Evolutionary conservation across 2,797 vertebrate genomes (phyloP), one percentile per base, ranked within the genome.

Genomic region (Pogonophryne albipinna): DNA sequence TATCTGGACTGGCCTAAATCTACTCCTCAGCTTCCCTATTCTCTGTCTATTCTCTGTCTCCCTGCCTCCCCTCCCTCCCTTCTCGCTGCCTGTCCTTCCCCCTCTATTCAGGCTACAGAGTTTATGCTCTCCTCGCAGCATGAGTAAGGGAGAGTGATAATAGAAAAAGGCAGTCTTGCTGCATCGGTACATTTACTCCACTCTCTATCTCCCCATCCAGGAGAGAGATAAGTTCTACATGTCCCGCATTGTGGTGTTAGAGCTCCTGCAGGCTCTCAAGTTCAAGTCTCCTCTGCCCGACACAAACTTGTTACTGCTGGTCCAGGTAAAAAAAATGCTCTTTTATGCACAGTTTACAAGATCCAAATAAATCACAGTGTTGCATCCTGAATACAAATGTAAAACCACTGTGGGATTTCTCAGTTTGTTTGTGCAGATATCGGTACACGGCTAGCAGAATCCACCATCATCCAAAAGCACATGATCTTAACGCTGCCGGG

Each of bases 141-240:
- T 91, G 92, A 92, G 88, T 84, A 91, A 92, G 87, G 84, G 60
- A 78, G 87, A 87, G 89, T 83, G 89, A 90, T 92, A 92, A 92
- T 92, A 90, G 90, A 91, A 90, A 91, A 90, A 83, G 82, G 89
- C 87, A 91, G 89, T 88, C 90, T 88, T 91, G 90, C 90, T 90
- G 90, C 91, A 90, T 87, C 89, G 89, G 90, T 92, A 91, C 85
- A 92, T 92, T 92, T 88, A 91, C 90, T 89, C 80, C 76, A 68
- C 76, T 91, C 83, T 93, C 66, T 85, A 75, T 90, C 81, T 85
- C 82, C 70, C 90, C 86, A 77, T 87, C 81, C 90, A 99, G 98
- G 98, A 99, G 90, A 95, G 98, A 86, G 98, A 99, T 94, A 99
- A 99, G 92, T 98, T 98, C 95, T 99, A 99, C 93, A 96, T 99